These are phyloP conservation scores for Pleuronectes platessa DNA, from an alignment of 2,113 vertebrate genomes.

Conservation along the genomic window DNA sequence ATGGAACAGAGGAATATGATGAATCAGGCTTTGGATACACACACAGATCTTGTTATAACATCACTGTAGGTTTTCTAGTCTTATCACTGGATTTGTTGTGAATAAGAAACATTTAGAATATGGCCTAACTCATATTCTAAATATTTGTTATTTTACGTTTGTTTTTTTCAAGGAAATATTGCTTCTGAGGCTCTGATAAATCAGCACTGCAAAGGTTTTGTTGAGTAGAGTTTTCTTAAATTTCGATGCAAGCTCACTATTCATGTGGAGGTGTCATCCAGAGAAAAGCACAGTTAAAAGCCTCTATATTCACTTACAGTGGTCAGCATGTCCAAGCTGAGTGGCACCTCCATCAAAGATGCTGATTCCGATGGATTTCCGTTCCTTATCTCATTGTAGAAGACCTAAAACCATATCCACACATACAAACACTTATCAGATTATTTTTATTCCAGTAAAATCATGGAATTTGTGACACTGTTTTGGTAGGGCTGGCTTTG, in stretches of 20 bases:
- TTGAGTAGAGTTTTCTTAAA: not conserved
- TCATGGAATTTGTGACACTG: no score
- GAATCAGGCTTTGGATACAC: no score
- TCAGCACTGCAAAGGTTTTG: not conserved
- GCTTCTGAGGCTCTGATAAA: not conserved
- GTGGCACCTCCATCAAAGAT: constrained; percentile 81
- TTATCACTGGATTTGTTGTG: not conserved
- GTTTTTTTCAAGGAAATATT: not conserved
- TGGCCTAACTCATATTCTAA: not conserved
- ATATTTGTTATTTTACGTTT: not conserved
- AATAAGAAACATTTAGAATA: not conserved
- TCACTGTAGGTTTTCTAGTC: not conserved
- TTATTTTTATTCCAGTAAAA: not conserved
- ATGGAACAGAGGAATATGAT: no score
- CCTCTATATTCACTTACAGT: constrained; percentile 82
- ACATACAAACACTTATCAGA: not conserved
- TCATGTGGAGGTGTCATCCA: not conserved
- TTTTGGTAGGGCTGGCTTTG: not conserved
- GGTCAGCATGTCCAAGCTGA: constrained; percentile 83
- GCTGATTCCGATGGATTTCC: constrained; percentile 77
- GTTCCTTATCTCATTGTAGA: constrained; percentile 87
- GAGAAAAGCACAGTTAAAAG: not conserved
- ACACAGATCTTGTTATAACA: not conserved
- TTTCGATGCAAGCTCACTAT: not conserved
- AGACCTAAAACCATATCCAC: constrained; percentile 82